Conservation (phyloP, 2,797 vertebrate genomes). For the Poeciliopsis presidionis region DNA sequence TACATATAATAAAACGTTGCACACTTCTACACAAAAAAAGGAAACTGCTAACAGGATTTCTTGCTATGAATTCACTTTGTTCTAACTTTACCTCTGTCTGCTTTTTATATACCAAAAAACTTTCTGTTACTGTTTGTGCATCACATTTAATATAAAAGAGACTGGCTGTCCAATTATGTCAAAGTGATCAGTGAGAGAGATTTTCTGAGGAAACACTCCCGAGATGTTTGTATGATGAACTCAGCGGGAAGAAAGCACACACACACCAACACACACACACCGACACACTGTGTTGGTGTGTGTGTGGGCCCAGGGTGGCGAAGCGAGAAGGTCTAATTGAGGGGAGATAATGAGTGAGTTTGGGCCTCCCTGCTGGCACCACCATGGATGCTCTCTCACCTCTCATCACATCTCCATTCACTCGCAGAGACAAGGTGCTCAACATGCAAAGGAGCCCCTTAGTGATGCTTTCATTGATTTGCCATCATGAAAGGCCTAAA, state of each 20-base stretch:
- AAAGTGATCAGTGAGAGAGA: constrained; percentile 76
- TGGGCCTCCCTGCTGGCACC: constrained; percentile 75
- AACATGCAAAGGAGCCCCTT: constrained; percentile 74
- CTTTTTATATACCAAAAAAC: constrained; percentile 28
- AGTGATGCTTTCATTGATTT: constrained; percentile 71
- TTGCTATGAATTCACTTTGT: constrained; percentile 3
- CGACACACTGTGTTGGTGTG: constrained; percentile 22
- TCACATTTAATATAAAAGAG: constrained; percentile 7
- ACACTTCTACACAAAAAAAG: not conserved
- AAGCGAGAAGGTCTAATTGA: constrained; percentile 77
- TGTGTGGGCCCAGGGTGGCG: constrained; percentile 58
- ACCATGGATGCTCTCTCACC: constrained; percentile 62
- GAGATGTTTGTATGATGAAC: constrained; percentile 66
- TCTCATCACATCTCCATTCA: constrained; percentile 67
- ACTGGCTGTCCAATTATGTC: constrained; percentile 79
- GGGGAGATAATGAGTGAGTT: constrained; percentile 78
- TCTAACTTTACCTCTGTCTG: constrained; percentile 24
- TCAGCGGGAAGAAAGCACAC: constrained; percentile 62
- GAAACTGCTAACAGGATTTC: not conserved
- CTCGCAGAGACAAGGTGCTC: constrained; percentile 59
- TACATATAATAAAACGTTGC: not conserved
- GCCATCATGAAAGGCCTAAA: constrained; percentile 67
- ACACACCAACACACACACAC: constrained; percentile 31
- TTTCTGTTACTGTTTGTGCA: constrained; percentile 18
- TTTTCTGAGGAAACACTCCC: constrained; percentile 82